These are phyloP conservation scores for Shinisaurus crocodilurus DNA, from an alignment of 2,113 vertebrate genomes.

Conservation along the genomic window DNA sequence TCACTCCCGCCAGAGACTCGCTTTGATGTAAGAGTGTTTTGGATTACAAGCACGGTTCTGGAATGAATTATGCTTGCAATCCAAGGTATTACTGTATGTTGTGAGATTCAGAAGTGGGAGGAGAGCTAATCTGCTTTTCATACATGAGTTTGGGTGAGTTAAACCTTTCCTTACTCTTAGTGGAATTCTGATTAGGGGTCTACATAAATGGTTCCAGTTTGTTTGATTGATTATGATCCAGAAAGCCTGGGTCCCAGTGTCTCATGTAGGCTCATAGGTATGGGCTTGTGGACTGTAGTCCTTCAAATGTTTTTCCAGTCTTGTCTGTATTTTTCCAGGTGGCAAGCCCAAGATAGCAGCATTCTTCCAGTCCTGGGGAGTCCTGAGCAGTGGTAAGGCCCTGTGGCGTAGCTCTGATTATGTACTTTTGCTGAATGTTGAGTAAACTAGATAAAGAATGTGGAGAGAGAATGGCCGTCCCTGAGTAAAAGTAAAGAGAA, in stretches of 20 bases:
- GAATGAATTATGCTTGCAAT: too few species aligned
- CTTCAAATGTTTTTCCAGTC: slow-evolving; percentile 18
- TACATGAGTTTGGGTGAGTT: neutral
- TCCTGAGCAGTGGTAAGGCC: slow-evolving; percentile 24
- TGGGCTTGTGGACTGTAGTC: neutral
- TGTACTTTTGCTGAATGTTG: neutral
- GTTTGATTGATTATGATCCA: neutral
- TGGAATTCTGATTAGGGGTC: neutral
- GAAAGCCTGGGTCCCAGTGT: neutral
- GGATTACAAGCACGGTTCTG: too few species aligned
- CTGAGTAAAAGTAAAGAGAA: neutral
- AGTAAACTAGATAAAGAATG: neutral
- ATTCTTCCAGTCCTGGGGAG: slow-evolving; percentile 17
- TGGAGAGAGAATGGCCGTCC: neutral
- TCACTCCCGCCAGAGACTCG: too few species aligned
- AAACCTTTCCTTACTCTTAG: neutral
- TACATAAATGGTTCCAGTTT: neutral
- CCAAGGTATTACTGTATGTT: neutral
- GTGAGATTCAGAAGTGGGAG: neutral
- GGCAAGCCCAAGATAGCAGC: slow-evolving; percentile 31
- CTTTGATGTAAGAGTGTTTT: too few species aligned
- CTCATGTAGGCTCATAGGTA: neutral
- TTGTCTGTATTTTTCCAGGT: slow-evolving; percentile 43
- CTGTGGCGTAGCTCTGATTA: neutral
- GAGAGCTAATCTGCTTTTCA: neutral